Base-by-base conservation (phyloP, 2,113 vertebrate genomes). In the Notarius quadriscutis region DNA sequence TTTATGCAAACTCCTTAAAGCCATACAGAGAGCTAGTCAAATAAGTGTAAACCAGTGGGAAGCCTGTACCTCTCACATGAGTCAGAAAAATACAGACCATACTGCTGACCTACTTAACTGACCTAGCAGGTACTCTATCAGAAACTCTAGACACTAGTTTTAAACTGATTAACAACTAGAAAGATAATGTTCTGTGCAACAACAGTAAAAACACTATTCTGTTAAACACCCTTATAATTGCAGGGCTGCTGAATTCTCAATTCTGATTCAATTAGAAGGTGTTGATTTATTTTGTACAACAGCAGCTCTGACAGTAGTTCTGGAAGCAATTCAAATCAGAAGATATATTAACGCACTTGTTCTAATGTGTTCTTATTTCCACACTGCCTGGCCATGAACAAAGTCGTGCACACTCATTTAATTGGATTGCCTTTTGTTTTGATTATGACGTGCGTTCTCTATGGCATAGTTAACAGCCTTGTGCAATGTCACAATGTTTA, bases 21-120 rank as follows among this genome's bases (percentile, higher is more conserved):
- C 57, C 34, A 25, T 63, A 82, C 80, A 25, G 30, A 82, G 79
- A 48, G 80, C 82, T 55, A 71, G 27, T 50, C 53, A 81, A 62
- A 74, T 15, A 87, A 30, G 71, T 62, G 55, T 7, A 51, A 17
- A 72, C 17, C 5, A 72, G 17, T 11, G 17, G 25, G 9, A 57
- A 41, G 30, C 17, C 30, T 50, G 58, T 51, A 63, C 22, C 4
- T 57, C 4, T 72, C 5, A 69, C 65, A 55, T 12, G 34, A 53
- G 25, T 15, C 41, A n/a, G 7, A 65, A 17, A 69, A 71, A 18
- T 30, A 75, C 34, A 22, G 69, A 75, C 27, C 18, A 55, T 67
- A 41, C 8, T 50, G 67, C 27, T 1, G 8, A 11, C 18, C 17
- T 71, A 71, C 7, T 18, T 48, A 48, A 74, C 10, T 74, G n/a